Evolutionary conservation across 2,113 vertebrate genomes (phyloP), one percentile per base, ranked within the genome.

Genomic region (Tringa solitaria): DNA sequence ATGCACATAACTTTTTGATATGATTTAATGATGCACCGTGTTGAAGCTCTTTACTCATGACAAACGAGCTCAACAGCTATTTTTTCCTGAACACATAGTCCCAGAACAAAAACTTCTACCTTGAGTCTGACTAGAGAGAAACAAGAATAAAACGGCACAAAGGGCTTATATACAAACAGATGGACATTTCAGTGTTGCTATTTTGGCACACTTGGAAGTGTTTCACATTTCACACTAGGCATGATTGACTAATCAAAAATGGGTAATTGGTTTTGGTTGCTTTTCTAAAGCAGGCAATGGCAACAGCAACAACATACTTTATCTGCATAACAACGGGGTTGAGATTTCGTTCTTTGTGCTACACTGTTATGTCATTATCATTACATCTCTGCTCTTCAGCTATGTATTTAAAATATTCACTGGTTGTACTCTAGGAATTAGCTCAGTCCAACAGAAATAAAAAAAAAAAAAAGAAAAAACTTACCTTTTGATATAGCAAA

Each of bases 401-500:
- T 70, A 11, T 30, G 10, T 50, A 22, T 69, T 78, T 78, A n/a
- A 87, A 87, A 85, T 83, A 67, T 46, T 51, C n/a, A 68, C 18
- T 80, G 48, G 10, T 59, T 43, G 22, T 70, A 87, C 6, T 56
- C 48, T 35, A 84, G 50, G 21, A 78, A 4, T 67, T 75, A 60
- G 60, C 17, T 69, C 20, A 57, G 33, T 76, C 8, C 11, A 39
- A 84, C 22, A 23, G 32, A 33, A 24, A 22, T 67, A 32, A 39
- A 23, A 41, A 43, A 45, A 39, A 35, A 60, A 72, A 53, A 30
- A 30, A 35, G 5, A 46, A 37, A 7, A n/a, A n/a, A 64, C 98
- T 98, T 89, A 99, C 99, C 96, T 96, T 98, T 98, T 99, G 69
- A 99, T 32, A 65, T 98, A 99, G 89, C 97, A 98, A 76, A 99